Evolutionary conservation across 2,113 vertebrate genomes (phyloP).

Genomic region (Microtus pennsylvanicus): DNA sequence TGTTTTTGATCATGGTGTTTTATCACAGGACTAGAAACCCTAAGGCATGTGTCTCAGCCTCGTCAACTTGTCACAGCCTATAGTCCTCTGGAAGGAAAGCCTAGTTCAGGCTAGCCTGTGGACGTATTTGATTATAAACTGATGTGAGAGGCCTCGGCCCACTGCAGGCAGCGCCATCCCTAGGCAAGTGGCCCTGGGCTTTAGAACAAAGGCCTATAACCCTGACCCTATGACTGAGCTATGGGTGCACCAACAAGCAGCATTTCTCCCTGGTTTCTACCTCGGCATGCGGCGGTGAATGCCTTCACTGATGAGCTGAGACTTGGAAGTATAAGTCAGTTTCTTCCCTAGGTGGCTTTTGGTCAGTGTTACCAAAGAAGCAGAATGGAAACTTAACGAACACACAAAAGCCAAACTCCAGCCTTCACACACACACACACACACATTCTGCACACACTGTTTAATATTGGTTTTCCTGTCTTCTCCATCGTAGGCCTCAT

Average conservation of each 20-base stretch:
- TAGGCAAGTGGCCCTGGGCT: not conserved
- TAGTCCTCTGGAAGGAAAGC: not conserved
- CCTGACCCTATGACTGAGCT: not conserved
- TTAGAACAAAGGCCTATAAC: not conserved
- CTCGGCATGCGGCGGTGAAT: not conserved
- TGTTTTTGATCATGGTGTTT: not conserved
- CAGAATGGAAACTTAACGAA: too few relatives aligned
- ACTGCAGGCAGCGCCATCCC: not conserved
- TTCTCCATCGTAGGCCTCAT: not conserved
- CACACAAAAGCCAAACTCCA: not conserved
- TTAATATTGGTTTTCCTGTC: not conserved
- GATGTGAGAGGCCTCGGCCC: not conserved
- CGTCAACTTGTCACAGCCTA: not conserved
- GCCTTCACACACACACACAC: too few relatives aligned
- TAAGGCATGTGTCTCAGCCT: not conserved
- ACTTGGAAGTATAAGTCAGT: not conserved
- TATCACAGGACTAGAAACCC: not conserved
- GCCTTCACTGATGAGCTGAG: not conserved
- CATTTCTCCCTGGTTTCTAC: not conserved
- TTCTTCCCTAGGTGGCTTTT: not conserved
- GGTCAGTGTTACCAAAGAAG: not conserved
- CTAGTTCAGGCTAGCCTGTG: too few relatives aligned
- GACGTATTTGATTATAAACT: not conserved
- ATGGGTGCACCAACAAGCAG: not conserved
- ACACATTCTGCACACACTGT: accelerated